A percentile compares a stretch with the other conserved stretches of the same genome.
These are phyloP conservation scores for Pygoscelis adeliae DNA, from an alignment of 2,113 vertebrate species.

Conservation along the genomic window DNA sequence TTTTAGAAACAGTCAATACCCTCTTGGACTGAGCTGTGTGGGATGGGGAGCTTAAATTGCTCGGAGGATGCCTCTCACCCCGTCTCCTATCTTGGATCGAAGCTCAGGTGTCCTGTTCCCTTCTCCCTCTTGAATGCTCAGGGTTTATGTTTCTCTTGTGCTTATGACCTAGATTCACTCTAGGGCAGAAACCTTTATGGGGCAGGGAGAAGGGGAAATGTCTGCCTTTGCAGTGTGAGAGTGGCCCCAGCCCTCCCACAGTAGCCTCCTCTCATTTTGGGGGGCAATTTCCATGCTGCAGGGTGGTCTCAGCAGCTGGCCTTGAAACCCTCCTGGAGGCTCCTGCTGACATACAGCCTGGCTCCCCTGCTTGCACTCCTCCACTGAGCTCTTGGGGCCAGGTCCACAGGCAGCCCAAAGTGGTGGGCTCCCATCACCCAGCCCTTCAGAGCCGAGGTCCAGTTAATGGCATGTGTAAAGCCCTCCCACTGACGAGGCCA, in stretches of 20 bases:
- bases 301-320: neutral
- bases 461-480: neutral
- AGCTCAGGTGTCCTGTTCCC: neutral
- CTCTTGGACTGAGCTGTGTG: neutral
- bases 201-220: neutral
- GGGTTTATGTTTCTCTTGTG: neutral
- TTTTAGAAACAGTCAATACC: neutral
- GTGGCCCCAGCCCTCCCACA: neutral
- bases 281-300: neutral
- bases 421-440: neutral
- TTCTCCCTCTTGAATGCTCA: neutral
- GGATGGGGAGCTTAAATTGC: neutral
- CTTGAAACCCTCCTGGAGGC: neutral
- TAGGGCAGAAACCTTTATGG: neutral
- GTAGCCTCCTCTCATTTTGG: neutral
- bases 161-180: neutral
- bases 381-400: neutral
- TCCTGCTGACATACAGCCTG: neutral
- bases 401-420: neutral
- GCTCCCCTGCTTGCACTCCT: neutral
- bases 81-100: accelerated
- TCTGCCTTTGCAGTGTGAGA: neutral
- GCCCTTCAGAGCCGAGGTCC: neutral
- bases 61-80: accelerated
- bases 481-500: neutral